phyloP scores from a whole-genome alignment of 1,140 invertebrate genomes.

The Drosophila neocordata region DNA sequence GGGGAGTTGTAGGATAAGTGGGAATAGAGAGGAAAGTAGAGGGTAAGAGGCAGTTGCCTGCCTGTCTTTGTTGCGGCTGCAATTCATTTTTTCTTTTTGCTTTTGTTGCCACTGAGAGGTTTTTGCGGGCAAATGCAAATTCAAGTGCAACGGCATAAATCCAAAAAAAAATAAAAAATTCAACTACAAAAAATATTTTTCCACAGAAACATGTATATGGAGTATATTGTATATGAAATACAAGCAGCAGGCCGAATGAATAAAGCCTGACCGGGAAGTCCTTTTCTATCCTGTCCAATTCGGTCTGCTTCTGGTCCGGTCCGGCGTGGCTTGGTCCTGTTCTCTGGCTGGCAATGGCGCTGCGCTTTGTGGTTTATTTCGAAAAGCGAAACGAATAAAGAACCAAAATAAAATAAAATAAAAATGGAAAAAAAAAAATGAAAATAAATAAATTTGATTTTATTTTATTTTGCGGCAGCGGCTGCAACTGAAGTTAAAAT shows the following conservation, averaged over 20 bases:
- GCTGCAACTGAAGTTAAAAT: conserved; percentile 73
- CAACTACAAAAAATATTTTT: not conserved
- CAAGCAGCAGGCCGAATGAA: not conserved
- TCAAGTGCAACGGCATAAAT: conserved; percentile 8
- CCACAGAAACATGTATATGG: not conserved
- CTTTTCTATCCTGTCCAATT: not conserved
- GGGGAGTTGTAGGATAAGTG: not conserved
- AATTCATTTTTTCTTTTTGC: not conserved
- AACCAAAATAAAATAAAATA: conserved; percentile 28
- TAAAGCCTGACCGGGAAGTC: conserved; percentile 1
- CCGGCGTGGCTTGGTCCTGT: not conserved
- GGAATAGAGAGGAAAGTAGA: not conserved
- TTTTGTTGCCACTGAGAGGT: conserved; percentile 14
- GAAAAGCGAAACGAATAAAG: conserved; percentile 22
- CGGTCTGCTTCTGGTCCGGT: not conserved
- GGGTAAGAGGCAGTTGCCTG: not conserved
- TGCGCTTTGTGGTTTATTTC: conserved; percentile 76
- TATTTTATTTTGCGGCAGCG: conserved; percentile 42
- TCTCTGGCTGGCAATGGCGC: conserved; percentile 19
- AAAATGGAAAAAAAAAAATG: conserved; percentile 30
- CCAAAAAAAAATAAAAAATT: not conserved
- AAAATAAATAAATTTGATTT: conserved; percentile 72
- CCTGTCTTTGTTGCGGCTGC: conserved; percentile 6
- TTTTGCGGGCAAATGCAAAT: conserved; percentile 54
- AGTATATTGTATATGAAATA: not conserved